Evolutionary conservation across 2,888 invertebrate genomes (phyloP), one percentile per base, ranked within the genome.

Genomic region (Leucoptera coffeella): DNA sequence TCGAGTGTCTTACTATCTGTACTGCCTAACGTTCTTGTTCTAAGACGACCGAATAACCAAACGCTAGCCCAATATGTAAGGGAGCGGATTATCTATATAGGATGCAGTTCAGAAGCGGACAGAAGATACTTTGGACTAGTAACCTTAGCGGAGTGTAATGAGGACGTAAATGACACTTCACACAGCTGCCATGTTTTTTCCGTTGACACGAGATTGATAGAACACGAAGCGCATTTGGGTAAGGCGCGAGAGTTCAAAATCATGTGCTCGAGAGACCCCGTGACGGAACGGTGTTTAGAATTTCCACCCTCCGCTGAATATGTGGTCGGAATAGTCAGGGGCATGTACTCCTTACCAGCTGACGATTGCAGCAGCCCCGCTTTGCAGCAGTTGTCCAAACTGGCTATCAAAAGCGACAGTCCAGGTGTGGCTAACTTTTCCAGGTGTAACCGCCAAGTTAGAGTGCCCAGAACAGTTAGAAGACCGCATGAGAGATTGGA

Each of bases 121-220:
- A 80, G 89, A 41, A 75, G 90, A 26, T 94, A 90, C 53, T 95
- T 96, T 50, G 95, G 94, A 1, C 75, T 96, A 22, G 87, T 95
- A 3, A 95, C 94, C 0, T 82, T 85, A 42, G 85, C 87, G 1
- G 79, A 83, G 31, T 61, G 74, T 31, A 69, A 69, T 1, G 64
- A 60, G 19, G 30, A 40, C 12, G n/a, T n/a, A n/a, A 41, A 43
- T 8, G 65, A 58, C 34, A 75, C 44, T 40, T 88, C 88, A 0
- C 89, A 89, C 46, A 91, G 94, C 27, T 94, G 95, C 45, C 95
- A 96, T 55, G 91, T 95, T 1, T 96, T 96, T 51, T 90, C 90
- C 31, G 87, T 93, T 6, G 93, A 95, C 47, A 82, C 90, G 0
- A 84, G 91, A 51, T 69, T 91, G 39, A 78, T 82, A 3, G 83